Base-by-base conservation (phyloP, 2,888 invertebrate species). In the Thysanoteuthis rhombus region DNA sequence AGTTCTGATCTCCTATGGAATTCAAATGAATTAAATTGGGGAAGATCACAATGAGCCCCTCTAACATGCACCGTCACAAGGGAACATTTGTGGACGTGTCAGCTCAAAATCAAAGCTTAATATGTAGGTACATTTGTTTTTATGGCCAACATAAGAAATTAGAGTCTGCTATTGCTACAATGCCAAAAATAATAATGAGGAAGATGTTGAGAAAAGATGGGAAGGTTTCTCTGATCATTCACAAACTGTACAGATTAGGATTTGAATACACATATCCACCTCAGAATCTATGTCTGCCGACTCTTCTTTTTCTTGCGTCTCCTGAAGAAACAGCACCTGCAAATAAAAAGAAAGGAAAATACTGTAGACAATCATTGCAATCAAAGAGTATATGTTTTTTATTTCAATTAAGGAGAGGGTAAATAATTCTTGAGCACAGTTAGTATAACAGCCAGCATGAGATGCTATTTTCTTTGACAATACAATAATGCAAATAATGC, bases 281-380 rank as follows among this genome's bases (percentile, higher is more conserved):
- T 45, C 45, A 45, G 92, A 39, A 39, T 52, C 52, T 95, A 96
- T 93, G 95, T 95, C 95, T 95, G 95, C 94, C 96, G 95, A 97
- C 98, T 98, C 98, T 99, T 99, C 98, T 99, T 99, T 98, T 99
- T 99, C 98, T 99, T 99, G 97, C 99, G 98, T 97, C 99, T 99
- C 98, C 99, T 99, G 98, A 99, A 99, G 98, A 99, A 99, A 98
- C 99, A 99, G 98, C 99, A 99, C 98, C 99, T 99, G 96, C 95
- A 39, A 90, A 90, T 0, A 90, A 90, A 93, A 25, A 58, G 19
- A 45, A 10, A 38, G 36, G 12, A n/a, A 75, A 75, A 75, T 36
- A 75, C 1, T 36, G 75, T 75, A 75, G n/a, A 75, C 16, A 75
- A 75, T n/a, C n/a, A 75, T 75, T 10, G n/a, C 22, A n/a, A 75